Evolutionary conservation across 1,140 invertebrate genomes (phyloP), one percentile per base, ranked within the genome.

Genomic region (Globodera rostochiensis): DNA sequence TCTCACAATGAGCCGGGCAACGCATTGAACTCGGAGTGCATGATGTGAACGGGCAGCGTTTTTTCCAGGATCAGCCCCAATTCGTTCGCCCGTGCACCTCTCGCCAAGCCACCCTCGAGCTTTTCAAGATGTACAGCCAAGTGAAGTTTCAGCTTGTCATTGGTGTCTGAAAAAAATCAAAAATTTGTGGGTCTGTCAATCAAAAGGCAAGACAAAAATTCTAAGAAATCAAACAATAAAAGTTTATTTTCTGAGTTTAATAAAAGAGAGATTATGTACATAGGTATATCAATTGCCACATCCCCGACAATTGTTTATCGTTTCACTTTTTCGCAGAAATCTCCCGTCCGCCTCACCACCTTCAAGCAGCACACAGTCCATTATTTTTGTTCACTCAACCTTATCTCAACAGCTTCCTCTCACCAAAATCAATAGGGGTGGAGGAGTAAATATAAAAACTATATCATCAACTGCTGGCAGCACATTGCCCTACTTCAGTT

Each of bases 101-200:
- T 47, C 8, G 25, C 76, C 45, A 69, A 47, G 53, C 76, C 76
- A 6, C 60, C 76, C 66, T 78, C 76, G 13, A 78, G 66, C 46
- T 78, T 64, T 9, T 78, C 76, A n/a, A 78, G 49, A 25, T 49
- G 66, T 45, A 78, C 25, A 13, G 76, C 25, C 76, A 78, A 70
- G 69, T 78, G 66, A n/a, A 78, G 25, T n/a, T 70, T 71, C 21
- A 78, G 46, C 70, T 78, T 78, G 64, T 78, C 76, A n/a, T 69
- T 19, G 45, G 6, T 70, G 11, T 67, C 50, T 69, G 46, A 5
- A 77, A 21, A 53, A 60, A 36, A 77, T 13, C 11, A 57, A 66
- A 13, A 57, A 21, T 6, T 5, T 4, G 13, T 21, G 13, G 50
- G 13, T 7, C n/a, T 60, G 6, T 76, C 9, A 19, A 25, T 60